Percentiles rank a stretch among this genome's conserved stretches.
Evolutionary conservation across 2,113 vertebrate genomes (phyloP).

Genomic region (Maccullochella peelii): DNA sequence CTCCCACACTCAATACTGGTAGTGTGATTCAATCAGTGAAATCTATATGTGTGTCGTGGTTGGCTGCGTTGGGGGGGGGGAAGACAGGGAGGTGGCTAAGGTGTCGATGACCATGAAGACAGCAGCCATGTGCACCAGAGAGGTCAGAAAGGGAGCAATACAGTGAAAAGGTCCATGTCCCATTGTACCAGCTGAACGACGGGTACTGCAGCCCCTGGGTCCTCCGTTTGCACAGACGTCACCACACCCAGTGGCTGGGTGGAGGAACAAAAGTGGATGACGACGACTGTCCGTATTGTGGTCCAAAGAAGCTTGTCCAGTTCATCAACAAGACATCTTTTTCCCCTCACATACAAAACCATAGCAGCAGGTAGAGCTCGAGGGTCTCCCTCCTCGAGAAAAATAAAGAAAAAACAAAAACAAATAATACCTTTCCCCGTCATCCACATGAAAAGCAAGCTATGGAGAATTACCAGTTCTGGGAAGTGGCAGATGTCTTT

Average conservation of each 20-base stretch:
- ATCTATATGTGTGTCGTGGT: slow-evolving; percentile 61
- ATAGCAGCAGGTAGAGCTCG: slow-evolving; percentile 86
- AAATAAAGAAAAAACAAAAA: slow-evolving; percentile 56
- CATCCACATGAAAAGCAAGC: slow-evolving; percentile 78
- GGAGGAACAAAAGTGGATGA: slow-evolving; percentile 76
- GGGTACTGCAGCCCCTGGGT: slow-evolving; percentile 72
- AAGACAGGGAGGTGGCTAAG: slow-evolving; percentile 59
- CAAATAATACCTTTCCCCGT: slow-evolving; percentile 46
- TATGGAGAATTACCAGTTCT: slow-evolving; percentile 80
- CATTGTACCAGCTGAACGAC: slow-evolving; percentile 72
- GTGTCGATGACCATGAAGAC: slow-evolving; percentile 61
- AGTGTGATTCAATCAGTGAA: slow-evolving; percentile 76
- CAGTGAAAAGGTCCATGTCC: slow-evolving; percentile 86
- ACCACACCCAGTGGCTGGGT: slow-evolving; percentile 65
- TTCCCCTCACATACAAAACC: slow-evolving; percentile 74
- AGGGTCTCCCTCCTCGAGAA: slow-evolving; percentile 68
- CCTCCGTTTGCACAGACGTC: slow-evolving; percentile 56
- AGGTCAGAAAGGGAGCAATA: slow-evolving; percentile 79
- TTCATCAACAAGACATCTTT: slow-evolving; percentile 75
- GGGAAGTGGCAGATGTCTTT: slow-evolving; percentile 77
- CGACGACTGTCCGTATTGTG: slow-evolving; percentile 69
- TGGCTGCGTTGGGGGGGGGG: slow-evolving; percentile 42
- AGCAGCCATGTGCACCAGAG: slow-evolving; percentile 74
- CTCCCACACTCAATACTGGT: slow-evolving; percentile 79
- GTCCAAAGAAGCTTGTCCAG: slow-evolving; percentile 78